Evolutionary conservation across 2,888 invertebrate genomes (phyloP).

Genomic region (Panorpa germanica): DNA sequence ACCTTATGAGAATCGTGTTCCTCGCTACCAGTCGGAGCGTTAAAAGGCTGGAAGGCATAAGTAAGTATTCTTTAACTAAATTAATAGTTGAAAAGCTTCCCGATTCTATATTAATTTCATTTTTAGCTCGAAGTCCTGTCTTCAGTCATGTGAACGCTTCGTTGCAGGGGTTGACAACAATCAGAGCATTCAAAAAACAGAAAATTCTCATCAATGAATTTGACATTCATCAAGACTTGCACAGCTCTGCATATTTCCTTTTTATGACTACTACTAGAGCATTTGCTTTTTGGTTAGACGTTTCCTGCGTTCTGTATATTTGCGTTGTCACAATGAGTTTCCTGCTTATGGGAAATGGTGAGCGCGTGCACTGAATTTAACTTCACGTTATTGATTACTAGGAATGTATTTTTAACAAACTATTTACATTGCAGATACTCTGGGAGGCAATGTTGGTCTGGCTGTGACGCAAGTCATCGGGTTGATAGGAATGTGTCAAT

Average conservation of each 20-base stretch:
- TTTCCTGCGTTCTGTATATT: constrained; percentile 47
- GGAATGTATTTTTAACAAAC: constrained; percentile 3
- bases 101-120: constrained; percentile 20
- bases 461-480: constrained; percentile 31
- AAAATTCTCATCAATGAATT: constrained; percentile 34
- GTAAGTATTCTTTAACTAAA: constrained; percentile 34
- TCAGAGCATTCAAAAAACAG: constrained; percentile 44
- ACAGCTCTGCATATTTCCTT: constrained; percentile 54
- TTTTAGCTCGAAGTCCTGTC: constrained; percentile 47
- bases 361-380: background rate
- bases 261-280: constrained; percentile 48
- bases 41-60: constrained; percentile 53
- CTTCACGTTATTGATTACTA: background rate
- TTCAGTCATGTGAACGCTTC: constrained; percentile 54
- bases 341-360: constrained; percentile 26
- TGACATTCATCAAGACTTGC: constrained; percentile 34
- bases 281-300: constrained; percentile 54
- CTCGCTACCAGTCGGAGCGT: constrained; percentile 55
- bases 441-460: constrained; percentile 29
- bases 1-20: constrained; percentile 47
- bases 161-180: constrained; percentile 52
- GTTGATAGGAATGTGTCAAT: constrained; percentile 31
- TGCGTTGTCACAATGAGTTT: constrained; percentile 42
- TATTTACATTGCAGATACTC: constrained; percentile 10
- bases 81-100: constrained; percentile 24